Conservation (phyloP, 2,113 vertebrate genomes). For the Mellivora capensis region DNA sequence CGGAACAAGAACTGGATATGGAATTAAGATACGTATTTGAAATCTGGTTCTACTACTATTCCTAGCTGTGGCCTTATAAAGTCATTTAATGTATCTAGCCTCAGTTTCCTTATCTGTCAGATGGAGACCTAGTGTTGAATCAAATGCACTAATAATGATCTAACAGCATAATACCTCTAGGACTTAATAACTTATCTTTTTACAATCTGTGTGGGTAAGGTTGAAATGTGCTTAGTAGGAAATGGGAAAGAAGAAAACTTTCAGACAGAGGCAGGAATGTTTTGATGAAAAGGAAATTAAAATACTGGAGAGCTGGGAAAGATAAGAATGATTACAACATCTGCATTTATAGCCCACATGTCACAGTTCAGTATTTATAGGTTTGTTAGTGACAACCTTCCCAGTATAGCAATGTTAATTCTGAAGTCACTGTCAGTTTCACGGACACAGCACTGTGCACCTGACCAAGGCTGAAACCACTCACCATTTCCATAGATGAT, state of each 20-base stretch:
- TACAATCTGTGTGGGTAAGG: background rate
- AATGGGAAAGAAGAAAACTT: background rate
- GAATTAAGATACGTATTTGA: background rate
- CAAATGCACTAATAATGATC: background rate
- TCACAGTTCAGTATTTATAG: conserved; percentile 58
- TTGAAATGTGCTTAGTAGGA: background rate
- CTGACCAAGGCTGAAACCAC: conserved; percentile 43
- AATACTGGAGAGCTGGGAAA: conserved; percentile 22
- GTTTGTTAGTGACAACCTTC: conserved; percentile 42
- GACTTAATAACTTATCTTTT: background rate
- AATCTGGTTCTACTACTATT: background rate
- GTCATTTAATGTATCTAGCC: background rate
- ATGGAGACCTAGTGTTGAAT: background rate
- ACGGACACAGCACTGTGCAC: conserved; percentile 33
- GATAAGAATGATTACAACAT: background rate
- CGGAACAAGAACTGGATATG: background rate
- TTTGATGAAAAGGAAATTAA: conserved; percentile 40
- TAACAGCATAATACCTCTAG: background rate
- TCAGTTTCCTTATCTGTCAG: background rate
- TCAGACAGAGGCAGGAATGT: background rate
- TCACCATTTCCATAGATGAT: background rate
- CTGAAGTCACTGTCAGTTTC: background rate
- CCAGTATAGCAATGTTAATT: conserved; percentile 52
- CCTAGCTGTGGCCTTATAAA: background rate
- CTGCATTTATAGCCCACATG: conserved; percentile 59